Percentiles rank a stretch among this genome's conserved stretches.
Conservation (phyloP, 2,797 vertebrate genomes). For the Trachurus trachurus region DNA sequence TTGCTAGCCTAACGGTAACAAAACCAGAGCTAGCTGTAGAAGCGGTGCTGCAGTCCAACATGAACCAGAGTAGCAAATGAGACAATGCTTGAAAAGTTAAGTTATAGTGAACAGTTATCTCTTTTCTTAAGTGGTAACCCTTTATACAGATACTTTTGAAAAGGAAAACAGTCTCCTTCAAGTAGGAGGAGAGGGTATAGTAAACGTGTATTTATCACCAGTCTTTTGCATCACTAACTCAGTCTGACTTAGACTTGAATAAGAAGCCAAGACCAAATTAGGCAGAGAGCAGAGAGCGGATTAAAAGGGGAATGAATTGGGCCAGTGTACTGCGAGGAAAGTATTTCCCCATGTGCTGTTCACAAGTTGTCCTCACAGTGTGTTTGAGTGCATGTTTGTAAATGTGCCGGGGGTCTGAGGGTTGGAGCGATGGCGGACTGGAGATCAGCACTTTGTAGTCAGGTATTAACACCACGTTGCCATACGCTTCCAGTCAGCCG, state of each 20-base stretch:
- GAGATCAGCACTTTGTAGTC: conserved; percentile 51
- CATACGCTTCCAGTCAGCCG: conserved; percentile 11
- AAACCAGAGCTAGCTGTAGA: no score
- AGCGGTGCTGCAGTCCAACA: background rate
- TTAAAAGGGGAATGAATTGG: conserved; percentile 85
- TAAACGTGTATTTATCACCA: conserved; percentile 36
- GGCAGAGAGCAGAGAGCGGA: conserved; percentile 81
- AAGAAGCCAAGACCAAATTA: conserved; percentile 73
- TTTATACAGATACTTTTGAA: no score
- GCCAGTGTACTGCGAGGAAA: conserved; percentile 82
- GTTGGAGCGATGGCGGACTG: conserved; percentile 52
- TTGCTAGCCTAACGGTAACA: background rate
- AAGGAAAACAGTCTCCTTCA: background rate
- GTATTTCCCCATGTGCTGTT: conserved; percentile 80
- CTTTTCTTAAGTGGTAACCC: no score
- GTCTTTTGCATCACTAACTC: conserved; percentile 50
- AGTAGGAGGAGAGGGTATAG: background rate
- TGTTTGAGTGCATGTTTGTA: conserved; percentile 71
- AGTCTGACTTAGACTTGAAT: conserved; percentile 66
- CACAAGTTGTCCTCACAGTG: conserved; percentile 69
- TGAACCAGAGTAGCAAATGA: background rate
- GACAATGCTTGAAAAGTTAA: no score
- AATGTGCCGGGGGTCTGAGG: conserved; percentile 59
- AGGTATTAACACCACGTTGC: conserved; percentile 39
- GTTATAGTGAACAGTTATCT: no score